Percentiles rank a stretch among this genome's conserved stretches.
These are phyloP conservation scores for Coreius guichenoti DNA, from an alignment of 2,797 vertebrate species.

Conservation along the genomic window DNA sequence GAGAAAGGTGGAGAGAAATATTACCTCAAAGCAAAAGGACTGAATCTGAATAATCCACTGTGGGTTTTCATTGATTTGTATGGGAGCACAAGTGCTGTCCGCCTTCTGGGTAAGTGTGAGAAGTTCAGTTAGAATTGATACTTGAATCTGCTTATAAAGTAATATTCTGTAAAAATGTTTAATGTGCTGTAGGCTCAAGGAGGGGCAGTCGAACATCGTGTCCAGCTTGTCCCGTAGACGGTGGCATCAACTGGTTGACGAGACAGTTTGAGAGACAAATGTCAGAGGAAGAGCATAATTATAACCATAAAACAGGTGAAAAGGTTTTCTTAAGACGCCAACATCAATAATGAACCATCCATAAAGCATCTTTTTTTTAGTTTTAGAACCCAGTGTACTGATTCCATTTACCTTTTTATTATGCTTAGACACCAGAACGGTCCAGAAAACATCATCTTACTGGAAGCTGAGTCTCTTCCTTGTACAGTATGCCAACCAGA, in stretches of 20 bases:
- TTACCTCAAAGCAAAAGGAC: slow-evolving; percentile 58
- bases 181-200: slow-evolving; percentile 52
- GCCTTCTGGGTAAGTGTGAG: slow-evolving; percentile 70
- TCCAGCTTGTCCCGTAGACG: slow-evolving; percentile 19
- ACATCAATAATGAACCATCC: neutral
- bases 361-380: neutral
- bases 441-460: slow-evolving; percentile 17
- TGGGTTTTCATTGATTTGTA: slow-evolving; percentile 76
- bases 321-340: neutral
- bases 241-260: neutral
- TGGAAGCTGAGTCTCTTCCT: slow-evolving; percentile 8
- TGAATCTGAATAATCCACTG: slow-evolving; percentile 59
- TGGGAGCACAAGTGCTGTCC: slow-evolving; percentile 70
- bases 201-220: slow-evolving; percentile 59
- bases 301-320: slow-evolving; percentile 24
- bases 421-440: slow-evolving; percentile 28
- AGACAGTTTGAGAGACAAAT: neutral
- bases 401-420: neutral
- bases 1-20: slow-evolving; percentile 15
- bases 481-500: slow-evolving; percentile 18
- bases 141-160: neutral
- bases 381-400: neutral
- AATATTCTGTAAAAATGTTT: neutral
- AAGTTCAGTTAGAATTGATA: neutral
- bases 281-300: neutral